phyloP scores from a whole-genome alignment of 2,113 vertebrate species.

The Ochotona curzoniae region DNA sequence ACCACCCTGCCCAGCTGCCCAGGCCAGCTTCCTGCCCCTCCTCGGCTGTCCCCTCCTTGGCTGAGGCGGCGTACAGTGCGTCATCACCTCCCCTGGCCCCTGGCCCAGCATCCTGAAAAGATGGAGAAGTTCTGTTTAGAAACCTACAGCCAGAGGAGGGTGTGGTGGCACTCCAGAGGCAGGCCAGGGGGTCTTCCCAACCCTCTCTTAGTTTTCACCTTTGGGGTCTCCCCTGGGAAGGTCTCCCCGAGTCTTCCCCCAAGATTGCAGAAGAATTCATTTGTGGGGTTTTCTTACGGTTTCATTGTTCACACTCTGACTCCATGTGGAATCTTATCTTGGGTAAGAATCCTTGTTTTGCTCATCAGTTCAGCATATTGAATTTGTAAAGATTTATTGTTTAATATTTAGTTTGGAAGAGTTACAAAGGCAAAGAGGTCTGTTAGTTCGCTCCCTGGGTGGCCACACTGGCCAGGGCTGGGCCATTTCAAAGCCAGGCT shows the following conservation, averaged over 20 bases:
- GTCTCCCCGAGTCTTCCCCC: not conserved
- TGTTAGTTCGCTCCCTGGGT: too few species aligned
- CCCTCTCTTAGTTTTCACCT: not conserved
- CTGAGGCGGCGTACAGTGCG: not conserved
- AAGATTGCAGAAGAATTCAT: not conserved
- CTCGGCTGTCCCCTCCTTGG: not conserved
- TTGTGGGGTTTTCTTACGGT: constrained; percentile 11
- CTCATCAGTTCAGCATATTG: not conserved
- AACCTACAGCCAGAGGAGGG: too few species aligned
- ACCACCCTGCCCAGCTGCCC: too few species aligned
- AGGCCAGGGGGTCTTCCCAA: not conserved
- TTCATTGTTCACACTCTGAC: constrained; percentile 32
- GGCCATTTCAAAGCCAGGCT: too few species aligned
- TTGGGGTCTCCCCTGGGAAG: not conserved
- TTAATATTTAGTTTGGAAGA: too few species aligned
- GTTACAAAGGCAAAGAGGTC: too few species aligned
- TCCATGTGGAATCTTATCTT: not conserved
- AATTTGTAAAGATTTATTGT: too few species aligned
- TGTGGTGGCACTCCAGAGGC: not conserved
- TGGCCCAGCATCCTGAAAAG: not conserved
- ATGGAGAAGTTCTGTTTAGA: not conserved
- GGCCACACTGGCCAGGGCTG: too few species aligned
- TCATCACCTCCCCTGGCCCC: not conserved
- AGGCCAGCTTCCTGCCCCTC: fast-evolving
- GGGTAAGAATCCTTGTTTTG: not conserved